Base-by-base conservation (phyloP, 2,113 vertebrate genomes). In the Plectropomus leopardus region DNA sequence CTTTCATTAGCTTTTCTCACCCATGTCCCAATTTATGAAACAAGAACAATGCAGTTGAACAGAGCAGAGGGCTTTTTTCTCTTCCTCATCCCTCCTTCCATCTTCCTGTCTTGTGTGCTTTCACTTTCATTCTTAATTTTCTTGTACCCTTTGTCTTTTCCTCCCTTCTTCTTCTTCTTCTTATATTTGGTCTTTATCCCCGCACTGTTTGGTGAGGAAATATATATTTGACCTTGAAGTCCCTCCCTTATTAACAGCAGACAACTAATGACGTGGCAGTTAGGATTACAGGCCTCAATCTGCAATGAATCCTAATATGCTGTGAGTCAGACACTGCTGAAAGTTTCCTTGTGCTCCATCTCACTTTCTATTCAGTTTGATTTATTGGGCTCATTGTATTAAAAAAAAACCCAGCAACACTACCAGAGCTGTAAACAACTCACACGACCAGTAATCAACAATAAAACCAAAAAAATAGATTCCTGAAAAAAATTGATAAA, bases 1-100 rank as follows among this genome's bases (percentile, higher is more conserved):
- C 67, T 83, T 76, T 86, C 81, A 74, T 84, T 63, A 90, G 78
- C 63, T 58, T 84, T 58, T 78, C 71, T 84, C 72, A 81, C 80
- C 84, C 70, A 19, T 80, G 83, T 88, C 82, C 87, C 86, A 84
- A 87, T 90, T 85, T 89, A 80, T 90, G 75, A 80, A 84, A 87
- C 63, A 84, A 36, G 81, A 80, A 59, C 50, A 9, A 68, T 72
- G 78, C 88, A 88, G 88, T 88, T 90, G 81, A 80, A 75, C 9
- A 2, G 36, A 51, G 57, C 74, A 11, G 51, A 70, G 59, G 54
- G 40, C 61, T 40, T 61, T 76, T 60, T 47, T 16, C 50, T 58
- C 66, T 58, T 63, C 40, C 42, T 76, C 58, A 28, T 71, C 48
- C 26, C 36, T 55, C 63, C 45, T 26, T 47, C 53, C 17, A 30